phyloP scores from a whole-genome alignment of 2,113 vertebrate species.

The Dromiciops gliroides region DNA sequence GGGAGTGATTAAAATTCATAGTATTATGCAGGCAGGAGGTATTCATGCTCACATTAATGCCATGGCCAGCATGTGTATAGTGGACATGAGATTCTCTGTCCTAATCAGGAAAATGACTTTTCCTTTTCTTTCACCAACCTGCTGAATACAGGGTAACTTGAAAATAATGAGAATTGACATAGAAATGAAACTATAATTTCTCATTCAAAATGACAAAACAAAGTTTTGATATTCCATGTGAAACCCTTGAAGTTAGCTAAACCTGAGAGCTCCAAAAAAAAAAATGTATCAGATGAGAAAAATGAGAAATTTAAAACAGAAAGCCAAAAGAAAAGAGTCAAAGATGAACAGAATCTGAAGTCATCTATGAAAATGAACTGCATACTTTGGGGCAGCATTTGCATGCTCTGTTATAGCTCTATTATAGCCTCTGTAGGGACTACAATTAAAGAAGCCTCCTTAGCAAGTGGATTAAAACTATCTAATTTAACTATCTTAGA shows the following conservation, averaged over 20 bases:
- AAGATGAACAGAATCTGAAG: neutral
- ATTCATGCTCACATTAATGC: neutral
- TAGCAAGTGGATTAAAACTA: neutral
- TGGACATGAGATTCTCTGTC: neutral
- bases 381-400: neutral
- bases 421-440: neutral
- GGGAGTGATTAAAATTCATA: neutral
- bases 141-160: neutral
- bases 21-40: neutral
- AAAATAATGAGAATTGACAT: constrained; percentile 31
- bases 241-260: constrained; percentile 12
- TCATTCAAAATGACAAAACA: neutral
- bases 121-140: neutral
- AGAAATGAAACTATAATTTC: neutral
- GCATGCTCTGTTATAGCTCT: neutral
- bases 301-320: constrained; percentile 30
- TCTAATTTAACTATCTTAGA: neutral
- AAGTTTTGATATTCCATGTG: constrained; percentile 23
- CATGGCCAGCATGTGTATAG: neutral
- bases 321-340: neutral
- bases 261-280: constrained; percentile 6
- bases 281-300: constrained; percentile 12
- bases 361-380: neutral
- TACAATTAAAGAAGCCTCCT: neutral
- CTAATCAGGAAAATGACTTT: neutral